Evolutionary conservation across 92 coral and sea anemone genomes (phyloP).

Genomic region (Anthopleura xanthogrammica): DNA sequence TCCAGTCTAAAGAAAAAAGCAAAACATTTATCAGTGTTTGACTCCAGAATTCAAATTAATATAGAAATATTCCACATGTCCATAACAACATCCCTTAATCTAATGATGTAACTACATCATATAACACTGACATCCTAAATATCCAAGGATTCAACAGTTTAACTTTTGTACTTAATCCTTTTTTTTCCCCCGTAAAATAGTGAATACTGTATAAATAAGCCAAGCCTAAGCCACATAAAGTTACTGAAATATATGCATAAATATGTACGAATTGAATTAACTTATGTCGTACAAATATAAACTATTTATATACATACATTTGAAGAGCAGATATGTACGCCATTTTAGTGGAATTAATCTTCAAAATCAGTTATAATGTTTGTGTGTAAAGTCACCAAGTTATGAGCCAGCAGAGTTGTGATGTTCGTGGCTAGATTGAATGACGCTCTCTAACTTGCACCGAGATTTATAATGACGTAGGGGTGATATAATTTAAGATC

Average conservation of each 20-base stretch:
- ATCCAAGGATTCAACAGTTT: too few species aligned
- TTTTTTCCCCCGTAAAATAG: too few species aligned
- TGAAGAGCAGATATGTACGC: conserved; percentile 2
- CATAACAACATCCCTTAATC: background rate
- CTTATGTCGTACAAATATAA: background rate
- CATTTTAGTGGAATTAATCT: background rate
- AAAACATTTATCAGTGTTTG: background rate
- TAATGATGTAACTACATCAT: background rate
- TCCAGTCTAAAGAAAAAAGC: conserved; percentile 51
- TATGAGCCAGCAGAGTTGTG: background rate
- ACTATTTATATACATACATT: background rate
- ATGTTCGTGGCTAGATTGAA: background rate
- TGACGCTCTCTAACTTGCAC: background rate
- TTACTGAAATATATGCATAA: too few species aligned
- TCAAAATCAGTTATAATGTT: background rate
- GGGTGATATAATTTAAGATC: background rate
- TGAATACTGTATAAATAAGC: too few species aligned
- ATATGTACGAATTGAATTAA: too few species aligned
- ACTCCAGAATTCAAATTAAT: background rate
- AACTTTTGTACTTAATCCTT: too few species aligned
- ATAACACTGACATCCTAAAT: background rate
- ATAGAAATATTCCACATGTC: background rate
- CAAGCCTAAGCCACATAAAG: background rate
- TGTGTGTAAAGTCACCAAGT: background rate
- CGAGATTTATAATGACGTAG: conserved; percentile 19